These are phyloP conservation scores for Drosophila peninsularis DNA, from an alignment of 2,888 invertebrate species.

Conservation along the genomic window DNA sequence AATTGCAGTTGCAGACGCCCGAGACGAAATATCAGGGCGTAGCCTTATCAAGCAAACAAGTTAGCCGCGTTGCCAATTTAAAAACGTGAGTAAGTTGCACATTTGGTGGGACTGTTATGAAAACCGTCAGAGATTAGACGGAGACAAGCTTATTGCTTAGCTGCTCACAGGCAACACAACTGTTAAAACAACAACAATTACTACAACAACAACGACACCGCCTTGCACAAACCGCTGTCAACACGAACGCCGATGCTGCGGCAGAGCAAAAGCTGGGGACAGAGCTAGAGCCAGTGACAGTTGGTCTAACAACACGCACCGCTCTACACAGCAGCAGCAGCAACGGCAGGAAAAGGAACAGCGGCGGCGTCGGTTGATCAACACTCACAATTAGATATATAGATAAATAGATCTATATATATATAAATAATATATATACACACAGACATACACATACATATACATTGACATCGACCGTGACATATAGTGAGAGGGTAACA, in stretches of 20 bases:
- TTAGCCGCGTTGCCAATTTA: slow-evolving; percentile 7
- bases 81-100: slow-evolving; percentile 26
- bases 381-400: slow-evolving; percentile 6
- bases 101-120: slow-evolving; percentile 19
- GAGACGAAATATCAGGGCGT: slow-evolving; percentile 10
- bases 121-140: slow-evolving; percentile 25
- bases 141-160: slow-evolving; percentile 28
- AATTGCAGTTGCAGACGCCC: slow-evolving; percentile 41
- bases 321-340: slow-evolving; percentile 17
- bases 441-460: not conserved
- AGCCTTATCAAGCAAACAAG: slow-evolving; percentile 10
- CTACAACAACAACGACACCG: not conserved
- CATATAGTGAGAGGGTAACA: not conserved
- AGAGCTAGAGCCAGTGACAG: slow-evolving; percentile 16
- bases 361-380: slow-evolving; percentile 16
- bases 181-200: not conserved
- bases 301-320: slow-evolving; percentile 13
- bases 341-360: slow-evolving; percentile 23
- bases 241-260: slow-evolving; percentile 28
- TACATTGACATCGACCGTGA: slow-evolving; percentile 4
- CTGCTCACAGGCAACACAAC: slow-evolving; percentile 23
- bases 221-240: slow-evolving; percentile 18
- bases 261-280: slow-evolving; percentile 29
- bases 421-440: not conserved
- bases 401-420: not conserved